A percentile compares a stretch with the other conserved stretches of the same genome.
Evolutionary conservation across 2,797 vertebrate genomes (phyloP).

Genomic region (Nothura maculosa): DNA sequence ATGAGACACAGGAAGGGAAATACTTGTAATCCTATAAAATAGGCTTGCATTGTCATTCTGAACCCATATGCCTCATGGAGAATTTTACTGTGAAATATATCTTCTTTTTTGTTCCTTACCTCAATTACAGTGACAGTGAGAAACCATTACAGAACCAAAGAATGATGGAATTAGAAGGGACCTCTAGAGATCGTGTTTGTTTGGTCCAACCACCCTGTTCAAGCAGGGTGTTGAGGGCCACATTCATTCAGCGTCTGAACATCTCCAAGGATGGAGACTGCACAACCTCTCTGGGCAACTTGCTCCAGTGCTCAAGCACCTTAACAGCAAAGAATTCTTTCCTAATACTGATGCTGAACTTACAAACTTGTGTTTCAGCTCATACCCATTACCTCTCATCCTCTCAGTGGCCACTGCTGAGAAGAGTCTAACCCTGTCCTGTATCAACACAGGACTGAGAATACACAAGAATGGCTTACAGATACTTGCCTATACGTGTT

Average conservation of each 20-base stretch:
- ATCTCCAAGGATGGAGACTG: not conserved
- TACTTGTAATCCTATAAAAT: not conserved
- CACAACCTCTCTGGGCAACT: not conserved
- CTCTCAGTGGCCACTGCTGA: not conserved
- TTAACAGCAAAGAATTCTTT: not conserved
- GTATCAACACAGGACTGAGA: not conserved
- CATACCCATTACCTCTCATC: not conserved
- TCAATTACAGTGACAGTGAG: not conserved
- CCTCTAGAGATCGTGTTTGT: not conserved
- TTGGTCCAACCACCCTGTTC: not conserved
- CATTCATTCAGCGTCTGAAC: not conserved
- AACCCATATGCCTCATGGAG: not conserved
- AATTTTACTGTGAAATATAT: not conserved
- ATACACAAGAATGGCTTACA: not conserved
- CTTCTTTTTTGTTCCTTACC: not conserved
- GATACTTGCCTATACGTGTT: not conserved
- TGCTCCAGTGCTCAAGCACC: not conserved
- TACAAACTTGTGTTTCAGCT: not conserved
- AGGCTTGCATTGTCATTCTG: not conserved
- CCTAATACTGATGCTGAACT: not conserved
- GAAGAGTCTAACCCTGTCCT: not conserved
- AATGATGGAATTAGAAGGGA: not conserved
- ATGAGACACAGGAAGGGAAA: not conserved
- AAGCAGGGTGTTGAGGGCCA: not conserved
- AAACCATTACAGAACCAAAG: not conserved